A percentile compares a stretch with the other conserved stretches of the same genome.
phyloP scores from a whole-genome alignment of 2,888 invertebrate species.

The Acronicta leporina region DNA sequence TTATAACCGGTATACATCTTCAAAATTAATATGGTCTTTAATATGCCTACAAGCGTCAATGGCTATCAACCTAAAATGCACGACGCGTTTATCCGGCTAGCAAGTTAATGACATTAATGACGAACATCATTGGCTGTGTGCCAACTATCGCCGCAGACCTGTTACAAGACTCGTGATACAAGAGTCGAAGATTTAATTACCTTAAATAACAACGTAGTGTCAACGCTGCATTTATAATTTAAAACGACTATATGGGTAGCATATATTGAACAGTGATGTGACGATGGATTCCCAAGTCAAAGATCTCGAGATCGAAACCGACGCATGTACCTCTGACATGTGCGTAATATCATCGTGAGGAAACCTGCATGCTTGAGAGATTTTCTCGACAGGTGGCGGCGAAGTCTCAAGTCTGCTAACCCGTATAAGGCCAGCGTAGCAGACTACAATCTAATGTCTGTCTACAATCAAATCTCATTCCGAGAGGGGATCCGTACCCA shows the following conservation, averaged over 20 bases:
- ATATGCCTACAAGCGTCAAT: conserved; percentile 19
- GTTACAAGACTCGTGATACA: conserved; percentile 30
- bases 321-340: no score
- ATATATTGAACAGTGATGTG: no score
- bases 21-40: conserved; percentile 22
- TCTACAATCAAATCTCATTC: no score
- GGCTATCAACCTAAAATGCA: conserved; percentile 37
- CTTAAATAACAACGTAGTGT: conserved; percentile 15
- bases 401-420: no score
- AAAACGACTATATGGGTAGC: background rate
- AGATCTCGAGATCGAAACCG: no score
- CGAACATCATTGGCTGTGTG: conserved; percentile 31
- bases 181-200: conserved; percentile 34
- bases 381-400: no score
- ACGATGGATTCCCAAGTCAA: no score
- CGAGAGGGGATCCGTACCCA: no score
- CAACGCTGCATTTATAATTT: conserved; percentile 12
- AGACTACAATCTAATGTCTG: no score
- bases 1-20: background rate
- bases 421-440: no score
- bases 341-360: no score
- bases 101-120: conserved; percentile 41
- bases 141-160: conserved; percentile 35
- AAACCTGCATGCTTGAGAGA: no score
- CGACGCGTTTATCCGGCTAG: conserved; percentile 38